Evolutionary conservation across 2,888 invertebrate species (phyloP).

Genomic region (Augiades crinisus): DNA sequence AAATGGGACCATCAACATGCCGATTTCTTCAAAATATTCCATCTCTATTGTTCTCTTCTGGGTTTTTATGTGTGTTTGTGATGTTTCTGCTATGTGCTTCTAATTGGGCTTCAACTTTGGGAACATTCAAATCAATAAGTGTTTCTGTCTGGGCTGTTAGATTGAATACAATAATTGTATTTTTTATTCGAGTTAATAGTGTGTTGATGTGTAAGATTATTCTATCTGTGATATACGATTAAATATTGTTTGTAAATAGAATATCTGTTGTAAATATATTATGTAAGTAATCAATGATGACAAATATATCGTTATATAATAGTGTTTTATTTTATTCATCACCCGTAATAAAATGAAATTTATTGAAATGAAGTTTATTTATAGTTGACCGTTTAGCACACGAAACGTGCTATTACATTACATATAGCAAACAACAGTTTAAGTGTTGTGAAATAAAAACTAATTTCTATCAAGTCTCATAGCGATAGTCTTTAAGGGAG

Average conservation of each 20-base stretch:
- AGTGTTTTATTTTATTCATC: not conserved
- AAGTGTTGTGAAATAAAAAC: too few species aligned
- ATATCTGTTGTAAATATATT: not conserved
- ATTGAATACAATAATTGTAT: too few species aligned
- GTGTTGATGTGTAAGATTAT: constrained; percentile 12
- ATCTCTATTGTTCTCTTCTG: constrained; percentile 17
- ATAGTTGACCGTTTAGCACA: too few species aligned
- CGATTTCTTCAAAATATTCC: constrained; percentile 14
- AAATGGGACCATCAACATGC: constrained; percentile 13
- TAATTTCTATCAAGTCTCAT: too few species aligned
- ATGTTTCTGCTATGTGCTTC: constrained; percentile 4
- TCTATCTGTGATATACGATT: constrained; percentile 20
- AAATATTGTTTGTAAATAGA: constrained; percentile 16
- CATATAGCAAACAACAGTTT: too few species aligned
- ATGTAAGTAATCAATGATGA: not conserved
- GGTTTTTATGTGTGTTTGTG: constrained; percentile 19
- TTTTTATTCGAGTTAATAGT: too few species aligned
- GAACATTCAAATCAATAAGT: not conserved
- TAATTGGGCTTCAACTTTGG: constrained; percentile 11
- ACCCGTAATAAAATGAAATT: not conserved
- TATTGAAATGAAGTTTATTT: too few species aligned
- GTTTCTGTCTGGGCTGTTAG: too few species aligned
- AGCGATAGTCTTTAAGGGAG: too few species aligned
- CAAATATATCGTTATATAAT: not conserved
- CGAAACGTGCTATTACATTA: too few species aligned